Evolutionary conservation across 92 coral and sea anemone genomes (phyloP).

Genomic region (Diadumene lineata): DNA sequence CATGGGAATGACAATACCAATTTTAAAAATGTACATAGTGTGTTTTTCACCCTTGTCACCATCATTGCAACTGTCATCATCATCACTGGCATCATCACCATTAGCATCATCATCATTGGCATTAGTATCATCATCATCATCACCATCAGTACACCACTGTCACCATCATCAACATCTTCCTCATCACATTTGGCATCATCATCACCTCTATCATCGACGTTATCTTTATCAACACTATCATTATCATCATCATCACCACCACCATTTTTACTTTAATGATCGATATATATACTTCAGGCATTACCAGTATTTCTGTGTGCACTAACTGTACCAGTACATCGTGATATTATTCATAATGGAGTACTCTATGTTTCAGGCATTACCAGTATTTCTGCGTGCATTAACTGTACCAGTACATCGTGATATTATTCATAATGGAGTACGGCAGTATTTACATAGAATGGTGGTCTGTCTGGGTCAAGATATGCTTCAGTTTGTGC

Average conservation of each 20-base stretch:
- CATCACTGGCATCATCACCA: no score
- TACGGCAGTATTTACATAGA: conserved; percentile 91
- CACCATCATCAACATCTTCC: neutral
- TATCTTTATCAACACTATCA: no score
- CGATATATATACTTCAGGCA: conserved; percentile 50
- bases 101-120: neutral
- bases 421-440: conserved; percentile 93
- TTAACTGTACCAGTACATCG: conserved; percentile 85
- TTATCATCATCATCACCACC: no score
- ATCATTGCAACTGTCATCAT: no score
- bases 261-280: neutral
- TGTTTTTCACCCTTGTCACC: no score
- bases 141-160: no score
- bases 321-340: conserved; percentile 80
- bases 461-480: conserved; percentile 96
- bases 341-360: conserved; percentile 89
- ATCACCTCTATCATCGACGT: no score
- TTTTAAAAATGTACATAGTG: no score
- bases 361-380: conserved; percentile 52
- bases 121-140: neutral
- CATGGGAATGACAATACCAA: no score
- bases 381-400: conserved; percentile 88
- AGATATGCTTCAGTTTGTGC: conserved; percentile 83
- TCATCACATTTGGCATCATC: neutral
- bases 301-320: conserved; percentile 90